Conservation (phyloP, 2,888 invertebrate species). For the Sarcophaga subvicina region DNA sequence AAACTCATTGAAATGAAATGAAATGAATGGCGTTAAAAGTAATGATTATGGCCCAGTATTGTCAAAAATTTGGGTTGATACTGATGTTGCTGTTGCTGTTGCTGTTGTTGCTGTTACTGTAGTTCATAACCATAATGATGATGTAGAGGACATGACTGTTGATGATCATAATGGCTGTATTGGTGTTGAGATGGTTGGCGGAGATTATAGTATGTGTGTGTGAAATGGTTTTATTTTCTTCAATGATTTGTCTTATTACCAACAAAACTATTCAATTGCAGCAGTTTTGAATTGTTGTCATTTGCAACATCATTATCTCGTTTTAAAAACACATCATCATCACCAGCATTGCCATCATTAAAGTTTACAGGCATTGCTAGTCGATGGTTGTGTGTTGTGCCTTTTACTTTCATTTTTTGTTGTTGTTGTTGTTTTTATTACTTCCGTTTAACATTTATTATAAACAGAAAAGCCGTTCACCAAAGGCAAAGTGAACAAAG, state of each 20-base stretch:
- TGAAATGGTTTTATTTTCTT: constrained; percentile 31
- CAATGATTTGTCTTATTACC: constrained; percentile 27
- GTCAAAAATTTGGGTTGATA: constrained; percentile 20
- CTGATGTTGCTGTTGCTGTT: neutral
- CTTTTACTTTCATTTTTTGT: constrained; percentile 18
- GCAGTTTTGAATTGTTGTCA: neutral
- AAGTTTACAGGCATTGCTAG: constrained; percentile 20
- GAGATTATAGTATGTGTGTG: neutral
- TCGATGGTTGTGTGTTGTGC: constrained; percentile 33
- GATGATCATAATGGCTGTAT: neutral
- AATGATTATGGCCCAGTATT: constrained; percentile 52
- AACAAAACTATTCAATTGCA: constrained; percentile 15
- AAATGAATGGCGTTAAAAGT: constrained; percentile 50
- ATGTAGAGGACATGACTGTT: constrained; percentile 20
- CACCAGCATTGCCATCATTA: constrained; percentile 26
- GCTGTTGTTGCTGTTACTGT: neutral
- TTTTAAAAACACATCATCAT: constrained; percentile 38
- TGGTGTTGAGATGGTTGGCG: neutral
- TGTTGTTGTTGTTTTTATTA: constrained; percentile 51
- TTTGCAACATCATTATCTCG: constrained; percentile 26
- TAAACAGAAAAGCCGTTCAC: neutral
- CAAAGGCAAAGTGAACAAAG: neutral
- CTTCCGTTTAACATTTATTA: constrained; percentile 65
- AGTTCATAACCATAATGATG: constrained; percentile 7
- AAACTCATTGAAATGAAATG: constrained; percentile 59